Percentiles rank a stretch among this genome's conserved stretches.
Conservation (phyloP, 2,888 invertebrate species). For the Cyclophora punctaria region DNA sequence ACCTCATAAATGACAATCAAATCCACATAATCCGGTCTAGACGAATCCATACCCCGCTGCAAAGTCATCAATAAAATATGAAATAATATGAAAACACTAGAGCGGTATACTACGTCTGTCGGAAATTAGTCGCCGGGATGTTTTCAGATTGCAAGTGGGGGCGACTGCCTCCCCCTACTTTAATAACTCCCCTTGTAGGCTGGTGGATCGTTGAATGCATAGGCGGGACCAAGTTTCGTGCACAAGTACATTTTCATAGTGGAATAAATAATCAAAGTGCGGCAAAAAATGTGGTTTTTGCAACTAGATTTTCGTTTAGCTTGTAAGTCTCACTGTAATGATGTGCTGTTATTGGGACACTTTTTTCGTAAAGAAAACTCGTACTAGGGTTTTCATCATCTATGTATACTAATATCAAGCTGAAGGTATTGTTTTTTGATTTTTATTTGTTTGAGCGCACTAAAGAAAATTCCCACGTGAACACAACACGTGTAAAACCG, state of each 20-base stretch:
- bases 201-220: conserved; percentile 39
- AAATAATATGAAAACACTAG: conserved; percentile 41
- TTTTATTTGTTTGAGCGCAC: no score
- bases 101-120: conserved; percentile 40
- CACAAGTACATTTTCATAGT: conserved; percentile 49
- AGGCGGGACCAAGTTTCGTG: conserved; percentile 45
- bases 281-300: conserved; percentile 18
- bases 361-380: no score
- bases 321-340: no score
- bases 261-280: conserved; percentile 41
- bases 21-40: conserved; percentile 6
- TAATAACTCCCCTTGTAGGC: conserved; percentile 47
- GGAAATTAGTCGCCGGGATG: conserved; percentile 67
- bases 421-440: no score
- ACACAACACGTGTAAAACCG: no score
- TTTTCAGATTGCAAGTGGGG: conserved; percentile 40
- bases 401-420: no score
- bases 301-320: conserved; percentile 9
- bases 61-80: conserved; percentile 37
- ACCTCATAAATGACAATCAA: conserved; percentile 5
- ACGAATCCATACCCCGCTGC: conserved; percentile 1
- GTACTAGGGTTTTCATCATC: no score
- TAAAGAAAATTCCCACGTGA: no score
- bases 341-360: no score
- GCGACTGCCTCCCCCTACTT: conserved; percentile 25